A percentile compares a stretch with the other conserved stretches of the same genome.
phyloP scores from a whole-genome alignment of 2,797 vertebrate genomes.

The Cottoperca gobio region DNA sequence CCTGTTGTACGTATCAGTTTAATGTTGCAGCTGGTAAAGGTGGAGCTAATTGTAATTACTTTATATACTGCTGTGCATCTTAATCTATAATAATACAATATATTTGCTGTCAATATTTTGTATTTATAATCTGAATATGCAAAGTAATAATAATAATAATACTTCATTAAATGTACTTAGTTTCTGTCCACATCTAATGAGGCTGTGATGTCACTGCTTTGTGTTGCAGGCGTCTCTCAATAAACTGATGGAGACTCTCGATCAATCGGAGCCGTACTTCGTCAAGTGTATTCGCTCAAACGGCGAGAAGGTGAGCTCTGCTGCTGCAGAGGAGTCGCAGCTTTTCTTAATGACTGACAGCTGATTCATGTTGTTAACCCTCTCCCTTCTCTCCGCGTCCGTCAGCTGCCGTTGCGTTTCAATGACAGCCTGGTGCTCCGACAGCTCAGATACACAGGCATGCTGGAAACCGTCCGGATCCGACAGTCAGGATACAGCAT shows the following conservation, averaged over 20 bases:
- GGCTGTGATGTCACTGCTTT: neutral
- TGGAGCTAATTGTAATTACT: neutral
- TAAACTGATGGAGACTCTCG: conserved; percentile 97
- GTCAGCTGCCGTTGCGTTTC: conserved; percentile 93
- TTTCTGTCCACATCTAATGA: neutral
- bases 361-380: neutral
- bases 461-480: conserved; percentile 97
- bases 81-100: neutral
- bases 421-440: conserved; percentile 92
- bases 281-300: conserved; percentile 98
- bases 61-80: neutral
- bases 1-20: neutral
- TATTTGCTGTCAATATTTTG: neutral
- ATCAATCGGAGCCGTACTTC: conserved; percentile 96
- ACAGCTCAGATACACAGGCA: conserved; percentile 96
- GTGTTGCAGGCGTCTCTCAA: conserved; percentile 90
- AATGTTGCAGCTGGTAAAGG: neutral
- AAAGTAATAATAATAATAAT: too few species aligned
- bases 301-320: conserved; percentile 91
- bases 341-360: neutral
- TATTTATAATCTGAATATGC: neutral
- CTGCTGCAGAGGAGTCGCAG: neutral
- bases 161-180: neutral
- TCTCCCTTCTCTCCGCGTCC: conserved; percentile 4
- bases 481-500: conserved; percentile 96